Evolutionary conservation across 2,113 vertebrate species (phyloP), one percentile per base, ranked within the genome.

Genomic region (Crotalus viridis): DNA sequence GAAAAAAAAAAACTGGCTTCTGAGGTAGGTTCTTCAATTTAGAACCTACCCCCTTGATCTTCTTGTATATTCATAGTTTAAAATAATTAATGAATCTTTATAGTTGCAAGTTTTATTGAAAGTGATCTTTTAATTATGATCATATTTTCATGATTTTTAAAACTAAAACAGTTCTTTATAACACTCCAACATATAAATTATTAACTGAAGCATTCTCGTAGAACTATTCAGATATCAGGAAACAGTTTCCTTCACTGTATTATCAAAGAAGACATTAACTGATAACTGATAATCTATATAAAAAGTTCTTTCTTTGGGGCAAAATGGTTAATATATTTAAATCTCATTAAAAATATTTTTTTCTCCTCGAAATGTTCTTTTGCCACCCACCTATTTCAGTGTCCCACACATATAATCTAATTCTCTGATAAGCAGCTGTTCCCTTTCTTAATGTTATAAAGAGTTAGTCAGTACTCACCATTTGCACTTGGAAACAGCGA

Each of bases 381-480:
- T 94, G 26, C 26, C 33, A 92, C 3, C 89, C 13, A 33, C 1
- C 1, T 55, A 91, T 55, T 95, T 93, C 92, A 88, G 33, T n/a
- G 43, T 43, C 33, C 61, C 92, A 92, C 26, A 81, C 54, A 57
- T 19, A 85, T 13, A 95, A 91, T 2, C 39, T 6, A 28, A 87
- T 19, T 43, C 51, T 89, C 52, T 90, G 89, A 93, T 90, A 93
- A 90, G 89, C 89, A 90, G 89, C 92, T 93, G 92, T 64, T 93
- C 43, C 10, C 24, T 90, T 89, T 90, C 19, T 57, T 81, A 89
- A 81, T 39, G n/a, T 81, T 92, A 81, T 89, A 81, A 89, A 85
- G 85, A 57, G 9, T 56, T 48, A 92, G 22, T 51, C 52, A 46
- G 33, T 6, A 85, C 33, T 91, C 43, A 51, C 19, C 56, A 52